Conservation (phyloP, 2,113 vertebrate genomes). For the Amia ocellicauda region DNA sequence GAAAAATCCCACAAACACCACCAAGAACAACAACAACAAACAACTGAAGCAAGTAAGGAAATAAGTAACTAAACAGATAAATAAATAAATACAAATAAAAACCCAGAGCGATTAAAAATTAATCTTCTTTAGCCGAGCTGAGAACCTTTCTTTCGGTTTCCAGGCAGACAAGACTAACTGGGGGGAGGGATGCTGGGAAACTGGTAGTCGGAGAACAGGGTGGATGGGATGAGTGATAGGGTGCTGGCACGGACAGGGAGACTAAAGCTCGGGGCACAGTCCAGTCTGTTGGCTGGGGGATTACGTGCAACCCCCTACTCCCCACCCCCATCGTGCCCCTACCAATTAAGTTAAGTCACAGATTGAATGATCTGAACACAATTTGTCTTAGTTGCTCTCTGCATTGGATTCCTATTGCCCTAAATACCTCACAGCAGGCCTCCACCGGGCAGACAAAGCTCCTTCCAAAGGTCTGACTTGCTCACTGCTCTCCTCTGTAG, state of each 20-base stretch:
- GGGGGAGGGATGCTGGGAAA: constrained; percentile 25
- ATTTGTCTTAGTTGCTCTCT: constrained; percentile 11
- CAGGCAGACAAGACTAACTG: constrained; percentile 28
- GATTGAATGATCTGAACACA: constrained; percentile 19
- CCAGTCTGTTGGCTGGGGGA: background rate
- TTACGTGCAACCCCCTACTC: background rate
- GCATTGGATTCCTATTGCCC: background rate
- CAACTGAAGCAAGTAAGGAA: too few relatives aligned
- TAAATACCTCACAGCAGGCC: constrained; percentile 11
- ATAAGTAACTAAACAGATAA: constrained; percentile 46
- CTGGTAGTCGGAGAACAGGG: background rate
- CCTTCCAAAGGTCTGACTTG: constrained; percentile 23
- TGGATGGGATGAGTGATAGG: background rate
- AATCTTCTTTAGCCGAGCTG: background rate
- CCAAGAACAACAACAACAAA: background rate
- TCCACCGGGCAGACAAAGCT: constrained; percentile 35
- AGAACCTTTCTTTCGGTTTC: constrained; percentile 13
- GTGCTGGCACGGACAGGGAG: background rate
- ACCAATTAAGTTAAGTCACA: constrained; percentile 17
- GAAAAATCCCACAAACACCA: background rate
- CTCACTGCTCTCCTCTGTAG: too few relatives aligned
- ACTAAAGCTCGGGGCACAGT: background rate
- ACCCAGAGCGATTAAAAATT: background rate
- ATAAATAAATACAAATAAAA: constrained; percentile 23
- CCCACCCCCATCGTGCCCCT: constrained; percentile 10